Conservation (phyloP, 30 jellyfish, hydroid and myxozoan genomes). For the Hydra vulgaris region DNA sequence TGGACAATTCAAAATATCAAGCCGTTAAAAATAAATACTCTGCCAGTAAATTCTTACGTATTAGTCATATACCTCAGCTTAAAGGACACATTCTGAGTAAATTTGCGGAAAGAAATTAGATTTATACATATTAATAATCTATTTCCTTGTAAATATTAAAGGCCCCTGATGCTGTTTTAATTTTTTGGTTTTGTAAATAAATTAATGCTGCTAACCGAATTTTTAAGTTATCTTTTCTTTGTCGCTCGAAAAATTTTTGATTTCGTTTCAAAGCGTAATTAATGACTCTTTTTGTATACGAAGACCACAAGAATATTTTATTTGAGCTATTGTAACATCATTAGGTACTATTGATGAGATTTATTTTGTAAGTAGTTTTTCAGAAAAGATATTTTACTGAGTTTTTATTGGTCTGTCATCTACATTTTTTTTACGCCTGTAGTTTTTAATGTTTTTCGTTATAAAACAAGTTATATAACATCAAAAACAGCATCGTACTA, state of each 20-base stretch:
- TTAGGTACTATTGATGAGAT: neutral
- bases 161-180: neutral
- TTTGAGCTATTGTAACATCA: neutral
- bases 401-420: neutral
- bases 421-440: neutral
- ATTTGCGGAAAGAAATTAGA: slow-evolving; percentile 17
- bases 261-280: neutral
- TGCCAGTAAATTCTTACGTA: slow-evolving; percentile 51
- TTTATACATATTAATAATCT: neutral
- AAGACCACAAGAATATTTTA: neutral
- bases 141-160: neutral
- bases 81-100: slow-evolving; percentile 26
- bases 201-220: neutral
- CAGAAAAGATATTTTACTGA: neutral
- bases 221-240: neutral
- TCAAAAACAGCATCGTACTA: no score
- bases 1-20: slow-evolving; percentile 43
- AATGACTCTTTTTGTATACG: neutral
- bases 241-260: neutral
- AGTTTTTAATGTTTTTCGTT: no score
- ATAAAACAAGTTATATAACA: no score
- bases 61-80: slow-evolving; percentile 51
- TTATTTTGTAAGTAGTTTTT: neutral
- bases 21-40: slow-evolving; percentile 73
- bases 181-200: neutral